Base-by-base conservation (phyloP, 2,888 invertebrate species). In the Patella pellucida region DNA sequence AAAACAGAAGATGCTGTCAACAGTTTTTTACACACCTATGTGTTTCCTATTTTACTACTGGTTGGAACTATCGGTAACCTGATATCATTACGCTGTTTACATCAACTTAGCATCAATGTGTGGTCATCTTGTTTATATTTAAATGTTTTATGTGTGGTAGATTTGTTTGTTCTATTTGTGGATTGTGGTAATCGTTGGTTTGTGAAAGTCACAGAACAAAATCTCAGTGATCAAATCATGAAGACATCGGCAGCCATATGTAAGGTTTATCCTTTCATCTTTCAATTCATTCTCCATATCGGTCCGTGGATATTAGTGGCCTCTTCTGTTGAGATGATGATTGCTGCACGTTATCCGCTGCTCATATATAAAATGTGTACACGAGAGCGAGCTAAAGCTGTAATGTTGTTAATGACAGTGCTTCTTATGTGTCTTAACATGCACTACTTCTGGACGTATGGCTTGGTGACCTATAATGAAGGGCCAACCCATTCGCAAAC, bases 371-470 rank as follows among this genome's bases (percentile, higher is more conserved):
- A 77, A 68, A 85, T 89, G 81, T 90, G 90, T 78, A 86, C 86
- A 4, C 72, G 84, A 3, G 88, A 89, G 75, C 82, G 87, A 7
- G 87, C 87, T 11, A 83, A 84, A 19, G 87, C 89, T 14, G 83
- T 88, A 69, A 81, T 88, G 27, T 79, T 89, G 19, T 83, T 90
- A 23, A 85, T 89, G 31, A 85, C 85, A n/a, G 88, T 90, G 7
- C 70, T 90, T 3, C 81, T 90, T 1, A 84, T 88, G 51, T 88
- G 88, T 74, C 78, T 90, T 67, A 89, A 90, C 78, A 85, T 89
- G 52, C 89, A 90, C 78, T 88, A 84, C 80, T 90, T 90, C 85
- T 90, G 90, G 90, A 88, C 89, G 2, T 82, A 83, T 50, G 89
- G 89, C 7, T 79, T 89, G 14, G 82, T 85, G 9, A 79, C 72